Conservation (phyloP, 2,113 vertebrate genomes). For the Myiozetetes cayanensis region DNA sequence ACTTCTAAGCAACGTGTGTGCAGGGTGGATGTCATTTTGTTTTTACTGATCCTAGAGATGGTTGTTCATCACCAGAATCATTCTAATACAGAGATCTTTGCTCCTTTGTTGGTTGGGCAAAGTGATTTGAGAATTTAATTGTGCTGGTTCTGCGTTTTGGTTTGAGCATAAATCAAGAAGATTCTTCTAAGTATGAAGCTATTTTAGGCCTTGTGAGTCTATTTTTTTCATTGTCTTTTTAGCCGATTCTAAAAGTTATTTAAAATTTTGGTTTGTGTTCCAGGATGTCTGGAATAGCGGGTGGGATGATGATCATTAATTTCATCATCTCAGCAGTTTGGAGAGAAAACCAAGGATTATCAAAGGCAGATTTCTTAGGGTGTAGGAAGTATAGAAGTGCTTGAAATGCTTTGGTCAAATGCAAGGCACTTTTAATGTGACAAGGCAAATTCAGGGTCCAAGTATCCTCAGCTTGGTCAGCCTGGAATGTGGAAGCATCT, state of each 20-base stretch:
- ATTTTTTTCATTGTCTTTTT: not conserved
- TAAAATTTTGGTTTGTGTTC: not conserved
- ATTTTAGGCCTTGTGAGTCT: not conserved
- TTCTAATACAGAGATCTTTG: not conserved
- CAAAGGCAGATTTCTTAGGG: not conserved
- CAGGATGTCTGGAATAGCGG: not conserved
- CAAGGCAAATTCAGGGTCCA: not conserved
- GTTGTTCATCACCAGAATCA: not conserved
- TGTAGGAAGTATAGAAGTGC: not conserved
- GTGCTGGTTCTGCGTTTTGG: not conserved
- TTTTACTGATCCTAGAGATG: not conserved
- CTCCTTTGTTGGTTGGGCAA: not conserved
- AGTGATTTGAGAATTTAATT: not conserved
- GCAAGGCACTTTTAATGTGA: not conserved
- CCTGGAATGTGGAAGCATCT: not conserved
- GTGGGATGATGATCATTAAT: not conserved
- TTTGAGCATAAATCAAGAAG: not conserved
- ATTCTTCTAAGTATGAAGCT: not conserved
- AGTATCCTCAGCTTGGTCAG: not conserved
- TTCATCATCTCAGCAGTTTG: not conserved
- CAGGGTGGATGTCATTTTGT: not conserved
- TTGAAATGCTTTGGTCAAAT: no score
- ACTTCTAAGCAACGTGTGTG: accelerated
- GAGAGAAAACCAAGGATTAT: not conserved
- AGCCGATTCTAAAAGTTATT: not conserved